Evolutionary conservation across 1,140 invertebrate species (phyloP), one percentile per base, ranked within the genome.

Genomic region (Drosophila nebulosa): DNA sequence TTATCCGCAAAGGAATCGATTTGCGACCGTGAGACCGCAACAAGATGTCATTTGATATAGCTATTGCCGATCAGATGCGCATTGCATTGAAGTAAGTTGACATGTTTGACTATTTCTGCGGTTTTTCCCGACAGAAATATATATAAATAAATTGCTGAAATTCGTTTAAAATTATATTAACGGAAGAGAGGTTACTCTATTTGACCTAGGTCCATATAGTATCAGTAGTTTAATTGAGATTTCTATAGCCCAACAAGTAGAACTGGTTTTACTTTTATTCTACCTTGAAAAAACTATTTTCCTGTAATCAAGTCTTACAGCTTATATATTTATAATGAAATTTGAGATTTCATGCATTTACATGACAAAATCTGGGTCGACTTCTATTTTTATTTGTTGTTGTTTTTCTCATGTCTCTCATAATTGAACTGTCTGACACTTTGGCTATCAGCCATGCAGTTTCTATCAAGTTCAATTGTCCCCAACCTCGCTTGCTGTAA

Each of bases 21-120:
- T 73, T 64, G 35, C 35, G 53, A 61, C 52, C 66, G 63, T 65
- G 56, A 42, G 72, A 78, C 53, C 70, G 46, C 58, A 67, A 22
- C 70, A 90, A 73, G 24, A 90, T 90, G 89, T 90, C 89, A 67
- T 90, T 90, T 55, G 85, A 90, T 88, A 90, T 90, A 71, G 79
- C 89, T 5, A 79, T 90, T 53, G 89, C 81, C 32, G 89, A 90
- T 77, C 89, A 90, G 69, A 90, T 90, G 85, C 89, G 89, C 24
- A 89, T 90, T 56, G 89, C 89, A 27, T 64, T 90, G 32, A 90
- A 74, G 89, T 90, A 75, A 90, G 84, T 83, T 12, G 14, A 36
- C 3, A 36, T n/a, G 3, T 42, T 12, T 12, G 10, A 32, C 26
- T 27, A 7, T 27, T 27, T 27, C 7, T 7, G 6, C 26, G 26